These are phyloP conservation scores for Sebastes iracundus DNA, from an alignment of 2,797 vertebrate genomes.

Conservation along the genomic window DNA sequence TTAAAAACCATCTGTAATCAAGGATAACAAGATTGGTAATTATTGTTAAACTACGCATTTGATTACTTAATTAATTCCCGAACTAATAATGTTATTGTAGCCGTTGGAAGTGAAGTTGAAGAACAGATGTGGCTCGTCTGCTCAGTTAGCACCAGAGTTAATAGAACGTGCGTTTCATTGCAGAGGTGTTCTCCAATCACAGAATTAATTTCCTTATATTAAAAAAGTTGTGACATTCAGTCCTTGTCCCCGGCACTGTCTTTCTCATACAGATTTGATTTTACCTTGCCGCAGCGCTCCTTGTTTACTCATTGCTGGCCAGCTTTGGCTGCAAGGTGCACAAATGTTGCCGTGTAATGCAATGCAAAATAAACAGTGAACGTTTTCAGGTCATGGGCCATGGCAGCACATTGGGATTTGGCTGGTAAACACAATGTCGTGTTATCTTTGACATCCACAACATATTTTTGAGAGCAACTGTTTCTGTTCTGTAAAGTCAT, in stretches of 20 bases:
- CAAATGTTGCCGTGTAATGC: conserved; percentile 4
- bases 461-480: background rate
- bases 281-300: background rate
- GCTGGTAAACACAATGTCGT: background rate
- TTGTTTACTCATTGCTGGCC: conserved; percentile 10
- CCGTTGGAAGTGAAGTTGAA: background rate
- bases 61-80: background rate
- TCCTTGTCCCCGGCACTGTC: background rate
- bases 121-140: background rate
- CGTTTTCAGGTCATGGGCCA: conserved; percentile 18
- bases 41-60: background rate
- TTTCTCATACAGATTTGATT: conserved; percentile 7
- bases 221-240: background rate
- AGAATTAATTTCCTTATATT: background rate
- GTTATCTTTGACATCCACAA: background rate
- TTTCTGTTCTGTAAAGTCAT: background rate
- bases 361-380: conserved; percentile 21
- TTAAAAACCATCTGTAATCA: background rate
- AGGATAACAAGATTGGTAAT: background rate
- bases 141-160: background rate
- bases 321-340: conserved; percentile 11
- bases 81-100: background rate
- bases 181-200: background rate
- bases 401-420: conserved; percentile 5
- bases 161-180: background rate